Base-by-base conservation (phyloP, 2,113 vertebrate species). In the Silurus asotus region DNA sequence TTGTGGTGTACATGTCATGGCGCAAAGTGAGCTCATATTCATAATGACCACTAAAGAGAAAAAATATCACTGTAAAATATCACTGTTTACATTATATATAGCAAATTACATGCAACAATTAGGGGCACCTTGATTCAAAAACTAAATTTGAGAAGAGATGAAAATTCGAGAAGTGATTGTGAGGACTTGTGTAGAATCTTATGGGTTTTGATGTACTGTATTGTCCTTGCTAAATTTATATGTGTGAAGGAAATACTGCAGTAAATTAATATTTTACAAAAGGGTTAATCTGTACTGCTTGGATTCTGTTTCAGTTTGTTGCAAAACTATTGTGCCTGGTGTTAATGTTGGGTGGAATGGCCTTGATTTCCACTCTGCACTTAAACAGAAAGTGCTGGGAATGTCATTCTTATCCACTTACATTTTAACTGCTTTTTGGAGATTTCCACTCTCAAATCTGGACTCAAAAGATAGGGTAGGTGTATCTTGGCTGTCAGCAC, bases 361-460 rank as follows among this genome's bases (percentile, higher is more conserved):
- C 55, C 0, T 55, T 55, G 51, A 55, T 55, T 77, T 5, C 51
- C n/a, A 11, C 23, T 51, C 48, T 75, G 74, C 49, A 23, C 11
- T 25, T 56, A 14, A 55, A 13, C 1, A n/a, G 4, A 51, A 23
- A 79, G 56, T 11, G 6, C 17, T 49, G 28, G 20, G 25, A 14
- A 59, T 69, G 1, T 23, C 11, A 23, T 0, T 77, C 5, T 23
- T 81, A 25, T 11, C 58, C 56, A 95, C 96, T 96, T 90, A 98
- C 97, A 97, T 95, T 94, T 94, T 95, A 89, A 96, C 67, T 0
- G 96, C 97, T 88, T 96, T 96, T 87, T 96, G 97, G 74, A 99
- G 96, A 90, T 98, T 99, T 25, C 97, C 97, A 0, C 98, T 97
- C 92, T 99, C 97, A 61, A 99, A 99, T 79, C 96, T 95, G 0